These are phyloP conservation scores for Amazona vittata DNA, from an alignment of 2,113 vertebrate genomes.

Conservation along the genomic window DNA sequence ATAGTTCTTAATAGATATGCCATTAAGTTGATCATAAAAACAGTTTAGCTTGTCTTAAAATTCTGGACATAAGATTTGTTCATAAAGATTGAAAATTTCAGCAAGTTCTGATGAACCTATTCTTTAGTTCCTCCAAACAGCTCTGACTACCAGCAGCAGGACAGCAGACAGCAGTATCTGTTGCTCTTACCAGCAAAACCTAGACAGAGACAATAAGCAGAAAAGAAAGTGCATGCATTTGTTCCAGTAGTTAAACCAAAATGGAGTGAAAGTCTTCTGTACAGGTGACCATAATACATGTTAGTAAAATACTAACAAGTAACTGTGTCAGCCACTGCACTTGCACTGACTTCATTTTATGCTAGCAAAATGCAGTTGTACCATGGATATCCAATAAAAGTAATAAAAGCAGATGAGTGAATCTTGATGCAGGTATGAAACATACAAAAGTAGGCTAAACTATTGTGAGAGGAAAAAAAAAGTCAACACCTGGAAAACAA, in stretches of 20 bases:
- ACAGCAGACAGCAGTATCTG: not conserved
- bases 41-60: not conserved
- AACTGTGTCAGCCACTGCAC: not conserved
- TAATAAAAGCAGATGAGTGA: not conserved
- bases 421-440: not conserved
- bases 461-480: accelerated
- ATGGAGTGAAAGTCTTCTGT: not conserved
- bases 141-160: not conserved
- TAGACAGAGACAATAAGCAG: not conserved
- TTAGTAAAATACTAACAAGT: not conserved
- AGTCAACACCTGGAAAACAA: not conserved
- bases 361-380: not conserved
- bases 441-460: not conserved
- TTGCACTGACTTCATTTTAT: not conserved
- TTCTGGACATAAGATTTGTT: not conserved
- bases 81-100: not conserved
- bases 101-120: not conserved
- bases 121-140: not conserved
- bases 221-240: not conserved
- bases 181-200: not conserved
- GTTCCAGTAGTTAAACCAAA: not conserved
- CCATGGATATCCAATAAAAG: not conserved
- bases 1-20: not conserved
- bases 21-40: not conserved
- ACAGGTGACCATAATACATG: not conserved